These are phyloP conservation scores for Tachina lurida DNA, from an alignment of 2,888 invertebrate species.

Conservation along the genomic window DNA sequence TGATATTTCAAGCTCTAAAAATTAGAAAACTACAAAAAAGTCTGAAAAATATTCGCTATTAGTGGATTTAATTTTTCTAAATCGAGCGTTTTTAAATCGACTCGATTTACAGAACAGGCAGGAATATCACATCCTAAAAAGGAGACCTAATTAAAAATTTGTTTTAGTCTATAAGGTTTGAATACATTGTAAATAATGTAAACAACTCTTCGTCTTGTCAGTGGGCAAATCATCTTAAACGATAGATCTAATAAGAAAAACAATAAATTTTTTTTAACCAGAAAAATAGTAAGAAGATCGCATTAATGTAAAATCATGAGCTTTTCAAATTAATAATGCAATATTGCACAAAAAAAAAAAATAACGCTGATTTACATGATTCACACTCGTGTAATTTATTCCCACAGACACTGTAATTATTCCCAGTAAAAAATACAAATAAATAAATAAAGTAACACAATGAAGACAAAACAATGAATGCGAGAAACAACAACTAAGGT, in stretches of 20 bases:
- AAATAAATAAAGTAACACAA: constrained; percentile 26
- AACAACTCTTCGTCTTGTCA: background rate
- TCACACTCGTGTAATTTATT: constrained; percentile 59
- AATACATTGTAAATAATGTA: constrained; percentile 15
- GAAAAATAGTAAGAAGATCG: background rate
- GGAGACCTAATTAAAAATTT: background rate
- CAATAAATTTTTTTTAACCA: constrained; percentile 4
- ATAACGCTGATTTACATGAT: constrained; percentile 60
- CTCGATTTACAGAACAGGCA: no score
- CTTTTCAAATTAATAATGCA: constrained; percentile 33
- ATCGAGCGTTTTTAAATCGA: no score
- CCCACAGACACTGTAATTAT: constrained; percentile 65
- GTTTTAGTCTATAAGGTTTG: background rate
- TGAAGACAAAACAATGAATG: constrained; percentile 34
- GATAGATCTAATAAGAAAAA: no score
- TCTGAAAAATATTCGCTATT: no score
- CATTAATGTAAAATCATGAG: constrained; percentile 55
- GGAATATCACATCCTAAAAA: background rate
- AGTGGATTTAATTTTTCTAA: no score
- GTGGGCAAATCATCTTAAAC: constrained; percentile 13
- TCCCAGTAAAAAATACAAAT: constrained; percentile 42
- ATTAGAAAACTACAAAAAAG: no score
- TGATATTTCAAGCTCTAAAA: no score
- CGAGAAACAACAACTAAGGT: constrained; percentile 42
- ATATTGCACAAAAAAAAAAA: constrained; percentile 17